Percentiles rank a stretch among this genome's conserved stretches.
phyloP scores from a whole-genome alignment of 1,140 invertebrate species.

The Lamellibrachia luymesi region DNA sequence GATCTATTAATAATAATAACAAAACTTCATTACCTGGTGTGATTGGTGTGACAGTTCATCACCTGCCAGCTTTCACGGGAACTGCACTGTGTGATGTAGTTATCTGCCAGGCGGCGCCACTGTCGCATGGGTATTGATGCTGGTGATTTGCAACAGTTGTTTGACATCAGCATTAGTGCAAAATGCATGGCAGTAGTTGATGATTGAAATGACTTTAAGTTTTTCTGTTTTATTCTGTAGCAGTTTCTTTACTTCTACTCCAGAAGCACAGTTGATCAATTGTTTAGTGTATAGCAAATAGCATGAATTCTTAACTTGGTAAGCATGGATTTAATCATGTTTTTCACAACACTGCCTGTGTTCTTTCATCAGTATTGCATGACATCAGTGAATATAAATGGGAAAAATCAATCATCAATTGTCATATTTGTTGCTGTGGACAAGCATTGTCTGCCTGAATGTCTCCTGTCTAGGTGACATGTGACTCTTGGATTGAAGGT shows the following conservation, averaged over 20 bases:
- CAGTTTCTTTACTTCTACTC: background rate
- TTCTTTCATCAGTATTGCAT: background rate
- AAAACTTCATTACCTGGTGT: no score
- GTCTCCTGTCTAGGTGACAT: background rate
- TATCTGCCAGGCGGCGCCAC: background rate
- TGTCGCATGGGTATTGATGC: background rate
- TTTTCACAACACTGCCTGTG: background rate
- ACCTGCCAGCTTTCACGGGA: background rate
- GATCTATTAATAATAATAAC: no score
- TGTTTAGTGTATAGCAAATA: background rate
- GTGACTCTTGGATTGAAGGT: background rate
- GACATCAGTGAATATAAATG: background rate
- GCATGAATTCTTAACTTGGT: background rate
- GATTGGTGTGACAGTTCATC: no score
- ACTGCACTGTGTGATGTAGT: background rate
- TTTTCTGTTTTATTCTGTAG: background rate
- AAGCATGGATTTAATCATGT: background rate
- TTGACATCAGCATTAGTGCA: background rate
- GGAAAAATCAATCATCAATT: background rate
- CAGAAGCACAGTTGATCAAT: background rate
- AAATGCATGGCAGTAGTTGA: background rate
- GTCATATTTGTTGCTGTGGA: background rate
- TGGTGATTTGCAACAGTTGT: background rate
- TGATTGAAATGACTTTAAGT: background rate
- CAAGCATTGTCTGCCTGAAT: background rate